Evolutionary conservation across 2,113 vertebrate species (phyloP), one percentile per base, ranked within the genome.

Genomic region (Scortum barcoo): DNA sequence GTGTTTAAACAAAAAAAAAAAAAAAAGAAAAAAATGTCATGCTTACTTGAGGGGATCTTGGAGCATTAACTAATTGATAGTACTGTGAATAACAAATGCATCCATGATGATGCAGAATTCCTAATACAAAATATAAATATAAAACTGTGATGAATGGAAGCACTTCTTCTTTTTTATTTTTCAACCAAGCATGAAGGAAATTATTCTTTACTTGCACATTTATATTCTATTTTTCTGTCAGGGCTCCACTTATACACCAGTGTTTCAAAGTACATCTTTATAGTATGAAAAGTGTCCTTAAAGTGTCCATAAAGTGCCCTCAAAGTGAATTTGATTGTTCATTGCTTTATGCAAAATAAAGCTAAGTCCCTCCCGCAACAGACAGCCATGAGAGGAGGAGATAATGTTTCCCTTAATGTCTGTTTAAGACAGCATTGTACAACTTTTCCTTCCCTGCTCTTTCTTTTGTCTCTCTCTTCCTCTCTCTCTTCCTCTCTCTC

Each of bases 401-500:
- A 19, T 7, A 36, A 36, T 36, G 51, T 48, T 44, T 60, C 57
- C n/a, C 7, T 53, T n/a, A 38, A 61, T 48, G 40, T 72, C 63
- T 58, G 60, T 33, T 51, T 20, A 74, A 71, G 24, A 51, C 61
- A 70, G 72, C n/a, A 48, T 17, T 48, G 62, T 78, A n/a, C 56
- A 72, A 22, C 1, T 20, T 70, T 51, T 58, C 19, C 5, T 72
- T 17, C 40, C 5, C 8, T 46, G 20, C 40, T 54, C 17, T 56
- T 72, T 65, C 38, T 62, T 62, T 79, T 24, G 12, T 58, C 38
- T 65, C 28, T 65, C 12, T 51, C 26, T 61, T 42, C 70, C n/a
- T 76, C 74, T 56, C 60, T 81, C 40, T 74, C 53, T 72, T 74
- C 48, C 58, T 58, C 76, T 85, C 71, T 80, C 57, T 77, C 38